Evolutionary conservation across 2,888 invertebrate species (phyloP).

Genomic region (Drosophila gaucha): DNA sequence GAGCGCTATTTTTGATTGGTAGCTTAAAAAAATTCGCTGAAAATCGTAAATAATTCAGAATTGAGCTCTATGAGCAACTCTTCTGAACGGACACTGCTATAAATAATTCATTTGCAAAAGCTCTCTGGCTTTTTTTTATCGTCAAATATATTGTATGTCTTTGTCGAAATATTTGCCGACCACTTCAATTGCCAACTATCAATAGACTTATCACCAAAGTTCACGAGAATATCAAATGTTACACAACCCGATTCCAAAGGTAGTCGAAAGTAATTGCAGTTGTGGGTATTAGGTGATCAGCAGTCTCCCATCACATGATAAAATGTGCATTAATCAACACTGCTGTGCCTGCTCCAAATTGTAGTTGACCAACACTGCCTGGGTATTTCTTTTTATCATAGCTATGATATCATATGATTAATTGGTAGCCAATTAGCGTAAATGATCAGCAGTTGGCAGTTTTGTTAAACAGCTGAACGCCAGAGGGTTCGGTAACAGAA

Average conservation of each 20-base stretch:
- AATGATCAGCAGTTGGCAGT: constrained; percentile 17
- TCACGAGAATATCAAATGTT: constrained; percentile 28
- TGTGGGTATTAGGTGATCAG: constrained; percentile 22
- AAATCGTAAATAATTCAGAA: too few species aligned
- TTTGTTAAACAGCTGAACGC: constrained; percentile 1
- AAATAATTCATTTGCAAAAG: constrained; percentile 1
- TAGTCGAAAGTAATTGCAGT: constrained; percentile 30
- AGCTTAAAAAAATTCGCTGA: too few species aligned
- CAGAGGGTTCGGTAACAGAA: constrained; percentile 30
- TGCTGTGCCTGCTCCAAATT: not conserved
- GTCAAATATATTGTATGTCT: not conserved
- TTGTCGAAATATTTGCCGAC: too few species aligned
- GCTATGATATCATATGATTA: constrained; percentile 61
- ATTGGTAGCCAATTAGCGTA: constrained; percentile 36
- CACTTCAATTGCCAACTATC: constrained; percentile 35
- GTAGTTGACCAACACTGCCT: constrained; percentile 17
- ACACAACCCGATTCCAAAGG: constrained; percentile 9
- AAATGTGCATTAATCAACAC: not conserved
- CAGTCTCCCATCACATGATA: constrained; percentile 34
- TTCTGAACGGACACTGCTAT: not conserved
- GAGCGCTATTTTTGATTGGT: too few species aligned
- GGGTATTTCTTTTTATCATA: constrained; percentile 20
- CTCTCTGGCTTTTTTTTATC: not conserved
- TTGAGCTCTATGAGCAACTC: too few species aligned
- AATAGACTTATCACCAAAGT: too few species aligned